Evolutionary conservation across 2,888 invertebrate genomes (phyloP), one percentile per base, ranked within the genome.

Genomic region (Syrphus vitripennis): DNA sequence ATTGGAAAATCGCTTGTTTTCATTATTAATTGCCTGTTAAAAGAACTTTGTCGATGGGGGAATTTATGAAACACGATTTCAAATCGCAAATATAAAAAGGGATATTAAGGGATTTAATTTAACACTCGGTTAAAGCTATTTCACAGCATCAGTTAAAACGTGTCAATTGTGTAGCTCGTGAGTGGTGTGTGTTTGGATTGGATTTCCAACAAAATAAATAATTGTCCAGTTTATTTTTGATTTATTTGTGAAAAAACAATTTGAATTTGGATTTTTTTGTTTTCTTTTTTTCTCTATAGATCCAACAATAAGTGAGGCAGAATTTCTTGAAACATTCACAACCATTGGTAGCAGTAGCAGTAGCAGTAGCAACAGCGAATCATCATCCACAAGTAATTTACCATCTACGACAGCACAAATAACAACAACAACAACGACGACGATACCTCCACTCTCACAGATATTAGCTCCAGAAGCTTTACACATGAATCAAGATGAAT

Each of bases 401-500:
- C 70, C 76, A 79, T 65, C 65, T 2, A 26, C 50, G 4, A 65
- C 45, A 29, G 4, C 45, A 57, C 31, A 10, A 57, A 55, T 4
- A 57, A 83, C 88, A 42, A 14, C 6, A 48, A 48, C 45, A 16
- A 16, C 34, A 31, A 87, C 88, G 16, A 87, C 88, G 67, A 88
- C 89, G 45, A 40, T 72, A 81, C 55, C 78, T 26, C 42, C 76
- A 57, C 71, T 67, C 26, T 69, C 77, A 88, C 87, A 70, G 88
- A 88, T 80, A 75, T 65, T 90, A 88, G 88, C 90, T 76, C 88
- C 90, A 48, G 91, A 89, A 69, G 76, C 83, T 88, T 87, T 90
- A 88, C 89, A 89, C 72, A 88, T 90, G 37, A 89, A 88, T 70
- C 90, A 88, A 88, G 89, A 91, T 82, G 90, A 91, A 86, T 88